Evolutionary conservation across 2,113 vertebrate genomes (phyloP).

Genomic region (Acinonyx jubatus): DNA sequence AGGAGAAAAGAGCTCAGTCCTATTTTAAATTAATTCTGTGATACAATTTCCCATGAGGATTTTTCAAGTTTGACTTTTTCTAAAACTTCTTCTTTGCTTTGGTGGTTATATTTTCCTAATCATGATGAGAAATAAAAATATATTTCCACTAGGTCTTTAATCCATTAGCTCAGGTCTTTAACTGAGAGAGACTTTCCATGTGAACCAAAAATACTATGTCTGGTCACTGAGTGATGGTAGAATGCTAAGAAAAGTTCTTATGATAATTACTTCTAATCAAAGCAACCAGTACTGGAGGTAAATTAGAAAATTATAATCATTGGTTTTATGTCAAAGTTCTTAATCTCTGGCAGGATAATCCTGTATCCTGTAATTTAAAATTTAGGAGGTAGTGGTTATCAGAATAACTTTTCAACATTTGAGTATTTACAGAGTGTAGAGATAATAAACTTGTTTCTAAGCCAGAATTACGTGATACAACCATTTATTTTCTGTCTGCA

Average conservation of each 20-base stretch:
- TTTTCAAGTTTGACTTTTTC: slow-evolving; percentile 50
- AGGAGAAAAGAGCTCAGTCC: slow-evolving; percentile 45
- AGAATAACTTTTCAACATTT: background rate
- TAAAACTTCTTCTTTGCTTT: slow-evolving; percentile 28
- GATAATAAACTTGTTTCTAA: background rate
- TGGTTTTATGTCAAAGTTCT: background rate
- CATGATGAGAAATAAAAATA: background rate
- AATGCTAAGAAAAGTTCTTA: background rate
- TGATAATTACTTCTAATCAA: background rate
- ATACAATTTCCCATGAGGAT: slow-evolving; percentile 51
- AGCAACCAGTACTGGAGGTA: background rate
- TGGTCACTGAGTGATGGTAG: background rate
- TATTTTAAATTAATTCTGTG: slow-evolving; percentile 66
- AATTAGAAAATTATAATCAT: background rate
- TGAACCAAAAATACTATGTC: background rate
- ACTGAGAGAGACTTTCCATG: background rate
- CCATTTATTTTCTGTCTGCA: background rate
- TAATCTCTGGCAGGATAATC: background rate
- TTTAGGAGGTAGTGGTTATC: background rate
- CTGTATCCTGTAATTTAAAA: background rate
- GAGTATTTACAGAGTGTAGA: background rate
- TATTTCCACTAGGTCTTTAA: background rate
- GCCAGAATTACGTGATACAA: background rate
- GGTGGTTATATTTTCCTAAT: slow-evolving; percentile 27
- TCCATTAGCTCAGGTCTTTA: background rate